A percentile compares a stretch with the other conserved stretches of the same genome.
These are phyloP conservation scores for Trachemys scripta DNA, from an alignment of 2,113 vertebrate species.

Conservation along the genomic window DNA sequence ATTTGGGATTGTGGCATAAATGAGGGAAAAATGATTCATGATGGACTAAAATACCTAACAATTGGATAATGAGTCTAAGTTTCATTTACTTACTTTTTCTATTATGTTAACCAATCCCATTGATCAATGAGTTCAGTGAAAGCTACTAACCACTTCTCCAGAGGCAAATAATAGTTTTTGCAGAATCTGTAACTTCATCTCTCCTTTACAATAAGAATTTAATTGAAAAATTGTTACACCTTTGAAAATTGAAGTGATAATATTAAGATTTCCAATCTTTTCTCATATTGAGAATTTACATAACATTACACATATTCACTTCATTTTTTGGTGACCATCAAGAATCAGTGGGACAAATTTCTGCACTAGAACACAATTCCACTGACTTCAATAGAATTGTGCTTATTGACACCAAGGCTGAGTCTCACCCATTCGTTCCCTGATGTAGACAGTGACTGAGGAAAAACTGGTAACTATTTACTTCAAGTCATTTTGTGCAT, in stretches of 20 bases:
- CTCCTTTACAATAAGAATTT: neutral
- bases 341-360: neutral
- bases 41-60: neutral
- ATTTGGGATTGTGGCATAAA: neutral
- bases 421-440: neutral
- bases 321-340: neutral
- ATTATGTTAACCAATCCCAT: neutral
- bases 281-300: neutral
- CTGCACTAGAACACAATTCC: neutral
- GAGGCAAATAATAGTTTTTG: slow-evolving; percentile 10
- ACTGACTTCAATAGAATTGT: neutral
- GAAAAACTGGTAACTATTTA: neutral
- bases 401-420: neutral
- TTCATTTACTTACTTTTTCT: neutral
- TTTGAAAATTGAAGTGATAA: neutral
- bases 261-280: neutral
- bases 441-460: neutral
- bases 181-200: slow-evolving; percentile 15
- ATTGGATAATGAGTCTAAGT: neutral
- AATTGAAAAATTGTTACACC: neutral
- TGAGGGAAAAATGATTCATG: neutral
- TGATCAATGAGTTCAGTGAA: neutral
- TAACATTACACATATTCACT: neutral
- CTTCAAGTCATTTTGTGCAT: neutral
- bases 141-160: neutral